Percentiles rank a stretch among this genome's conserved stretches.
These are phyloP conservation scores for Campoletis sonorensis DNA, from an alignment of 1,140 invertebrate species.

Conservation along the genomic window DNA sequence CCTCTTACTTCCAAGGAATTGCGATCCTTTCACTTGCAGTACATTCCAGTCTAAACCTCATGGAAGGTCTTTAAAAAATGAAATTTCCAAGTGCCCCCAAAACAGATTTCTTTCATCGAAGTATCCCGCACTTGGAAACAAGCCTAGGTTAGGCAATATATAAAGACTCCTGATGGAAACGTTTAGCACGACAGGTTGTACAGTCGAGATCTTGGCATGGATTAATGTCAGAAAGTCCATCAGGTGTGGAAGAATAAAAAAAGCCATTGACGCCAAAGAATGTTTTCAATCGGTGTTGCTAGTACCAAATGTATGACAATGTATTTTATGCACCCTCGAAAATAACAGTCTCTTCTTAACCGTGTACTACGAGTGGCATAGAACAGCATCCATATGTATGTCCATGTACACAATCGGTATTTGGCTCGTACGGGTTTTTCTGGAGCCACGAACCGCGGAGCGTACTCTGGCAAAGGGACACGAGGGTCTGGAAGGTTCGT, in stretches of 20 bases:
- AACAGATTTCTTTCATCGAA: too few relatives aligned
- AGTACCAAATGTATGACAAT: not conserved
- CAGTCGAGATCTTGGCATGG: not conserved
- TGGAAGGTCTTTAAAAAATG: too few relatives aligned
- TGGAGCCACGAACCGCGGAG: not conserved
- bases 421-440: not conserved
- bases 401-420: not conserved
- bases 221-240: conserved; percentile 23
- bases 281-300: conserved; percentile 7
- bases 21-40: too few relatives aligned
- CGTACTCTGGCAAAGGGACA: not conserved
- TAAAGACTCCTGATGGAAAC: not conserved
- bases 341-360: not conserved
- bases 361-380: not conserved
- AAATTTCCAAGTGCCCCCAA: too few relatives aligned
- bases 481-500: conserved; percentile 26
- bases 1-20: too few relatives aligned
- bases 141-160: too few relatives aligned
- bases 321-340: conserved; percentile 14
- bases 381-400: not conserved
- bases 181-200: conserved; percentile 35
- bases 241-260: conserved; percentile 23
- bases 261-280: not conserved
- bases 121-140: too few relatives aligned
- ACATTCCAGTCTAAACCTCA: too few relatives aligned